A percentile compares a stretch with the other conserved stretches of the same genome.
These are phyloP conservation scores for Ischnus inquisitorius DNA, from an alignment of 2,888 invertebrate genomes.

Conservation along the genomic window DNA sequence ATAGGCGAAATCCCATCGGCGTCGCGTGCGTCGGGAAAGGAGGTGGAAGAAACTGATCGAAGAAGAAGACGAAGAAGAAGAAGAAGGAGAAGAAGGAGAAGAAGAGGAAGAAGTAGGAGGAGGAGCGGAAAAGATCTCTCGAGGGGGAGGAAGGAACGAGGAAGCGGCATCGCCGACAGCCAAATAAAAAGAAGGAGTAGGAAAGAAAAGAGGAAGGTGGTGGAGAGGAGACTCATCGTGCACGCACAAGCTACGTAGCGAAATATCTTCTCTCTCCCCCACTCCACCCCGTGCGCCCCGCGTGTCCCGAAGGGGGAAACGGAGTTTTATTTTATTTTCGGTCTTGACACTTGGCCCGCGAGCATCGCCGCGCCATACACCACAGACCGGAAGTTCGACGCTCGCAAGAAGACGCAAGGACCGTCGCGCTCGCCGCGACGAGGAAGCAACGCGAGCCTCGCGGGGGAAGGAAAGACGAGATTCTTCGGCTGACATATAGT, in stretches of 20 bases:
- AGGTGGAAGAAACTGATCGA: slow-evolving; percentile 18
- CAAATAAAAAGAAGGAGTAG: slow-evolving; percentile 48
- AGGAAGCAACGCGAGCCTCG: slow-evolving; percentile 6
- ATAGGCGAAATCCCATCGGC: slow-evolving; percentile 2
- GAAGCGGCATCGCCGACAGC: slow-evolving; percentile 60
- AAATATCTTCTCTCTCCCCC: slow-evolving; percentile 49
- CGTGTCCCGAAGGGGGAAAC: not conserved
- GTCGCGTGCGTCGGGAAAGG: not conserved
- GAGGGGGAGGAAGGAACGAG: slow-evolving; percentile 67
- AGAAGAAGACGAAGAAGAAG: slow-evolving; percentile 22
- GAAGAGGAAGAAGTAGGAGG: slow-evolving; percentile 38
- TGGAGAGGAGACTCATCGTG: slow-evolving; percentile 29
- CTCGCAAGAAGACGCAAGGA: slow-evolving; percentile 19
- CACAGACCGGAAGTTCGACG: slow-evolving; percentile 68
- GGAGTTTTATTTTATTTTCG: slow-evolving; percentile 83
- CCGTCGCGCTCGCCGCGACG: slow-evolving; percentile 47
- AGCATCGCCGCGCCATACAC: slow-evolving; percentile 69
- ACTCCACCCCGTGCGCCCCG: slow-evolving; percentile 13
- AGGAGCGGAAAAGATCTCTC: slow-evolving; percentile 60
- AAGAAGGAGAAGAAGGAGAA: slow-evolving; percentile 36
- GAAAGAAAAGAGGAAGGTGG: slow-evolving; percentile 50
- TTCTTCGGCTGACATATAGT: slow-evolving; percentile 14
- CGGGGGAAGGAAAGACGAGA: slow-evolving; percentile 60
- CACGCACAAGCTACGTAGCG: slow-evolving; percentile 10
- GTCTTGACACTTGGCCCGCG: slow-evolving; percentile 81